These are phyloP conservation scores for Epirrita christyi DNA, from an alignment of 2,888 invertebrate species.

Conservation along the genomic window DNA sequence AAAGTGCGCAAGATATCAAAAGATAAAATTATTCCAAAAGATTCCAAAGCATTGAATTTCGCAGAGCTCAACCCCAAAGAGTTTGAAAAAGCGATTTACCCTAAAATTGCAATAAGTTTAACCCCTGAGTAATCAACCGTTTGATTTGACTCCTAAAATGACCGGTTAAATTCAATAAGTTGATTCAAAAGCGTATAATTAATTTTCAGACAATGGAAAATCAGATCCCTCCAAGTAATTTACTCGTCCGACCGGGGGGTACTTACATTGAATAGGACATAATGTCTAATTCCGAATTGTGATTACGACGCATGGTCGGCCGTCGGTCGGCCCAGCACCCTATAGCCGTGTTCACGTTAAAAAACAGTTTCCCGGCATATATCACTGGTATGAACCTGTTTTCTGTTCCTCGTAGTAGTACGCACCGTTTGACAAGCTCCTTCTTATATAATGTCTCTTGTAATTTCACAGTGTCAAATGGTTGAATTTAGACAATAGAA, in stretches of 20 bases:
- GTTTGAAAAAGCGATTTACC: too few species aligned
- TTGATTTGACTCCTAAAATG: conserved; percentile 28
- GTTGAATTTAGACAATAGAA: too few species aligned
- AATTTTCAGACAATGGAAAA: conserved; percentile 41
- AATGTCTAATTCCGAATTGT: conserved; percentile 63
- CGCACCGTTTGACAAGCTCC: too few species aligned
- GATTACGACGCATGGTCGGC: conserved; percentile 49
- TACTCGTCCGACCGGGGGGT: conserved; percentile 49
- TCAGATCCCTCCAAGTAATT: conserved; percentile 54
- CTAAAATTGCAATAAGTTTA: neutral
- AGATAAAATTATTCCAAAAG: neutral
- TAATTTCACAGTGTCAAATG: too few species aligned
- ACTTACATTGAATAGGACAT: conserved; percentile 54
- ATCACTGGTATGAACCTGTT: too few species aligned
- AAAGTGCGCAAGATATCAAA: conserved; percentile 1
- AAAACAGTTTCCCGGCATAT: too few species aligned
- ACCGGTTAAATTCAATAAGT: conserved; percentile 27
- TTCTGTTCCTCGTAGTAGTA: too few species aligned
- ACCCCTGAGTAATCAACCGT: conserved; percentile 11
- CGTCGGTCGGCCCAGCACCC: conserved; percentile 22
- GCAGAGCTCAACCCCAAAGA: too few species aligned
- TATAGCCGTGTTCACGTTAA: neutral
- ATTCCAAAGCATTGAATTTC: neutral
- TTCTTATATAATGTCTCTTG: too few species aligned
- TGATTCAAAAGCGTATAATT: conserved; percentile 32